Conservation (phyloP, 2,797 vertebrate species). For the Typhlichthys eigenmanni region DNA sequence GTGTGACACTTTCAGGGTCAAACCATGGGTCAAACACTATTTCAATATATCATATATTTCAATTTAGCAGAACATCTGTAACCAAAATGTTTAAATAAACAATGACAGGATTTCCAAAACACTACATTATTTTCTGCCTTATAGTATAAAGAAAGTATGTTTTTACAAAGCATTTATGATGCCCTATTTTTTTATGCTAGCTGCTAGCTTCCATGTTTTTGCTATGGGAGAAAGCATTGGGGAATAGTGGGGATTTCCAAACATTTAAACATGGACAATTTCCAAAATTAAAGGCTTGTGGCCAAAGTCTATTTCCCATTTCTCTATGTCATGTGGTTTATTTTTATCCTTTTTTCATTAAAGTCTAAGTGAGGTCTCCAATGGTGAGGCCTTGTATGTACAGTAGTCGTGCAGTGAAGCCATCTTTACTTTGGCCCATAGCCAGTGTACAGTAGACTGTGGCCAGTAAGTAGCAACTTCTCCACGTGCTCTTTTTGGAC, state of each 20-base stretch:
- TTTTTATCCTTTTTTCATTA: conserved; percentile 49
- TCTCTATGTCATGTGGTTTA: conserved; percentile 35
- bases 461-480: conserved; percentile 60
- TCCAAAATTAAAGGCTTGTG: conserved; percentile 28
- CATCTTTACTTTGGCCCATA: conserved; percentile 68
- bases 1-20: no score
- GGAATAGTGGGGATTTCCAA: conserved; percentile 10
- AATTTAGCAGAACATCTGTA: no score
- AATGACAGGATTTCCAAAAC: neutral
- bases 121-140: neutral
- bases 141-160: neutral
- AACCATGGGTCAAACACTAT: no score
- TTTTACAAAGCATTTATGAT: no score
- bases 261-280: conserved; percentile 45
- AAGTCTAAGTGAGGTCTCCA: conserved; percentile 52
- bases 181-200: no score
- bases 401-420: conserved; percentile 62
- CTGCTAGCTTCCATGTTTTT: no score
- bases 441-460: conserved; percentile 63
- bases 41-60: no score
- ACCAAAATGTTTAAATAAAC: no score
- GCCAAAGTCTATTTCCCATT: conserved; percentile 51
- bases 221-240: no score
- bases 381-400: conserved; percentile 51
- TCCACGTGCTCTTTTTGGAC: conserved; percentile 67